Evolutionary conservation across 2,888 invertebrate genomes (phyloP).

Genomic region (Pollenia griseotomentosa): DNA sequence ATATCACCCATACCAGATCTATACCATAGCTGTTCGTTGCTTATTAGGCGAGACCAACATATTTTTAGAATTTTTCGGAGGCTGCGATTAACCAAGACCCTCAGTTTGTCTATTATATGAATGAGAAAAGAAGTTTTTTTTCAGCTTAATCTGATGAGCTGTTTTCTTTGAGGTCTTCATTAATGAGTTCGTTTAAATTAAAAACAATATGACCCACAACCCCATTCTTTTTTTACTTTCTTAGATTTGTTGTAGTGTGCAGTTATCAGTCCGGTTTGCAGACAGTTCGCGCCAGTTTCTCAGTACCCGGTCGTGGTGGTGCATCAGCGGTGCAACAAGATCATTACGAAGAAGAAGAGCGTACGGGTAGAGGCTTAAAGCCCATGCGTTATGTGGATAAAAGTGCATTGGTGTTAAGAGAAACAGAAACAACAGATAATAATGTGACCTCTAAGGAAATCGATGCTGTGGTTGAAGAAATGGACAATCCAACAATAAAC

Average conservation of each 20-base stretch:
- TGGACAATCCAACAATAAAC: conserved; percentile 67
- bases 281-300: conserved; percentile 91
- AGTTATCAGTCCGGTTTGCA: conserved; percentile 93
- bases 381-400: conserved; percentile 83
- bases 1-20: too few relatives aligned
- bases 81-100: too few relatives aligned
- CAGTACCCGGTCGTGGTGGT: conserved; percentile 87
- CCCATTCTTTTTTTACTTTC: background rate
- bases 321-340: conserved; percentile 80
- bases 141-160: too few relatives aligned
- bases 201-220: too few relatives aligned
- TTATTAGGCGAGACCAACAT: too few relatives aligned
- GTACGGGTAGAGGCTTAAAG: conserved; percentile 81
- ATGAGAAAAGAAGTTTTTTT: too few relatives aligned
- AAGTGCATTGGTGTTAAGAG: conserved; percentile 81
- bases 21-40: too few relatives aligned
- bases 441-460: conserved; percentile 65
- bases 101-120: too few relatives aligned
- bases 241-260: conserved; percentile 91
- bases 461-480: conserved; percentile 70
- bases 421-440: conserved; percentile 67
- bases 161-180: too few relatives aligned
- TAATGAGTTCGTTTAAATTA: too few relatives aligned
- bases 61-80: too few relatives aligned
- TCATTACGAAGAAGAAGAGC: conserved; percentile 80